Percentiles rank a stretch among this genome's conserved stretches.
These are phyloP conservation scores for Luscinia megarhynchos DNA, from an alignment of 2,797 vertebrate species.

Conservation along the genomic window DNA sequence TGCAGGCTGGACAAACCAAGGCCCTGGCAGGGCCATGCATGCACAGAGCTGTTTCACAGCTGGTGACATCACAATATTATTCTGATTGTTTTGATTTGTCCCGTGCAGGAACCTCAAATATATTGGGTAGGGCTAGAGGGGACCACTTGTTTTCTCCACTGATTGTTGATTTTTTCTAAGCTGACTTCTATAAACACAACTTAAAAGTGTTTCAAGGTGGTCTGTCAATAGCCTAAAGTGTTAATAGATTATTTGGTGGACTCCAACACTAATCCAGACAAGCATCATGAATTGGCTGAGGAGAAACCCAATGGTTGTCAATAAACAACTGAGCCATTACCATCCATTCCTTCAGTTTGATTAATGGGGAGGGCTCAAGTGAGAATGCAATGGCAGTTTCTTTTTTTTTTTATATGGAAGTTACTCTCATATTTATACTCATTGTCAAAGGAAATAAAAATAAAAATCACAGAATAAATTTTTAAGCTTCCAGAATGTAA, in stretches of 20 bases:
- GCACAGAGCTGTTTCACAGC: background rate
- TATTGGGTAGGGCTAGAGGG: background rate
- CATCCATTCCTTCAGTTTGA: background rate
- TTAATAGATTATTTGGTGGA: background rate
- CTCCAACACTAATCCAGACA: background rate
- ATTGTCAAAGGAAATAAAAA: background rate
- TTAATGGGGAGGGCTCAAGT: background rate
- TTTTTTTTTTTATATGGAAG: background rate
- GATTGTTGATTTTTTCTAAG: background rate
- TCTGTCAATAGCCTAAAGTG: background rate
- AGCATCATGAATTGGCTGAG: background rate
- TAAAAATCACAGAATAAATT: background rate
- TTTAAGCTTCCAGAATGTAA: background rate
- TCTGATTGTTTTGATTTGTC: background rate
- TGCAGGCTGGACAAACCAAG: background rate
- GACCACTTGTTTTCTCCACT: background rate
- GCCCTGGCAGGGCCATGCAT: too few relatives aligned
- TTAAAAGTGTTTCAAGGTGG: background rate
- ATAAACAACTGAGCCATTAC: background rate
- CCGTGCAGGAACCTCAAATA: background rate
- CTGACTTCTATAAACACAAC: background rate
- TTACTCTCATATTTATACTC: background rate
- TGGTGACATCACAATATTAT: background rate
- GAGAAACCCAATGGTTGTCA: background rate
- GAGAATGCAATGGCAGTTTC: background rate